Evolutionary conservation across 2,888 invertebrate species (phyloP).

Genomic region (Eudemis profundana): DNA sequence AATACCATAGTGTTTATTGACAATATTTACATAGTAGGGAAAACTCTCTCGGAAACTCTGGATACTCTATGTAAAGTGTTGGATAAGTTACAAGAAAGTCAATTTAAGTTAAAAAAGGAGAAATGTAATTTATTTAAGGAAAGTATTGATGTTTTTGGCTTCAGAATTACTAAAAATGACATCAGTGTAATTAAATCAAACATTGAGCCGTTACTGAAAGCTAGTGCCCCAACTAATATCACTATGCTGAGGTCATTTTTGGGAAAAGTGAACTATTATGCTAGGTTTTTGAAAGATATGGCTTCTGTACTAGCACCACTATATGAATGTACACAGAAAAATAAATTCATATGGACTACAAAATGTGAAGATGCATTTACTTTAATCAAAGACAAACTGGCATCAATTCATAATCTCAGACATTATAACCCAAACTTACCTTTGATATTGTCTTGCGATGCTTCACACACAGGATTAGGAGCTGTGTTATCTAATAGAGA

Average conservation of each 20-base stretch:
- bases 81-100: slow-evolving; percentile 9
- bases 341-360: slow-evolving; percentile 28
- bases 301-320: slow-evolving; percentile 18
- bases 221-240: slow-evolving; percentile 18
- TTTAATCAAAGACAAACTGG: slow-evolving; percentile 1
- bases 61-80: background rate
- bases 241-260: slow-evolving; percentile 39
- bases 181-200: slow-evolving; percentile 1
- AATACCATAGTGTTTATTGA: slow-evolving; percentile 35
- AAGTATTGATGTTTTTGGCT: slow-evolving; percentile 34
- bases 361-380: slow-evolving; percentile 27
- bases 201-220: slow-evolving; percentile 4
- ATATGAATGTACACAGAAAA: slow-evolving; percentile 30
- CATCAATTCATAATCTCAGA: background rate
- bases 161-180: slow-evolving; percentile 14
- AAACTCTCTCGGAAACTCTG: background rate
- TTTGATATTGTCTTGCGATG: slow-evolving; percentile 10
- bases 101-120: slow-evolving; percentile 33
- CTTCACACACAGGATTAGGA: slow-evolving; percentile 17
- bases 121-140: slow-evolving; percentile 38
- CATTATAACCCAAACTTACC: slow-evolving; percentile 9
- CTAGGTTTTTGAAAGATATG: slow-evolving; percentile 42
- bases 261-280: slow-evolving; percentile 41
- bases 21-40: slow-evolving; percentile 19
- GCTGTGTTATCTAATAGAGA: slow-evolving; percentile 23